Conservation (phyloP, 2,888 invertebrate genomes). For the Chalcis sispes region DNA sequence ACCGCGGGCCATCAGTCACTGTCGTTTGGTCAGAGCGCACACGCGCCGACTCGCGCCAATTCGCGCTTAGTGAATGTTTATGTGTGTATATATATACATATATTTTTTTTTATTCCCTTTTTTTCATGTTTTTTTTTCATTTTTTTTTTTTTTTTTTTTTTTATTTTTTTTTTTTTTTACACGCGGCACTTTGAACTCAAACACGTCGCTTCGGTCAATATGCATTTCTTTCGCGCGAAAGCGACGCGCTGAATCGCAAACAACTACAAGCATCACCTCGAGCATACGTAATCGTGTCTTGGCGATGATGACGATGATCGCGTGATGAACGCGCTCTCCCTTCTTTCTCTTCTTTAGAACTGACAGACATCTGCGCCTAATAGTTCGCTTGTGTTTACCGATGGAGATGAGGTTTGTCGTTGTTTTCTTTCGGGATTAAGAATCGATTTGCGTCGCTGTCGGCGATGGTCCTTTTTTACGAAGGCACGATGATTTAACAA, state of each 20-base stretch:
- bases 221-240: constrained; percentile 15
- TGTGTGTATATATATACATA: constrained; percentile 31
- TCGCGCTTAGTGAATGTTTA: constrained; percentile 39
- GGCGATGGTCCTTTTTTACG: background rate
- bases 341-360: background rate
- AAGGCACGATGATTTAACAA: too few species aligned
- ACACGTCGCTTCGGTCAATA: constrained; percentile 35
- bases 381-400: constrained; percentile 32
- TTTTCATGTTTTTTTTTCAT: constrained; percentile 26
- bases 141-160: constrained; percentile 20
- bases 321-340: constrained; percentile 5
- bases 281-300: background rate
- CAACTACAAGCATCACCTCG: background rate
- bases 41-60: background rate
- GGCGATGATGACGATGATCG: constrained; percentile 23
- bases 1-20: constrained; percentile 54
- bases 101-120: background rate
- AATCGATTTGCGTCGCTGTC: background rate
- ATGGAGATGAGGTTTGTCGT: constrained; percentile 18
- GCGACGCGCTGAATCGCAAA: background rate
- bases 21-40: constrained; percentile 38
- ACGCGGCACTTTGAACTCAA: constrained; percentile 12
- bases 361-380: background rate
- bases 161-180: background rate
- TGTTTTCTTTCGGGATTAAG: constrained; percentile 10